Base-by-base conservation (phyloP, 2,888 invertebrate genomes). In the Drosophila lacicola region DNA sequence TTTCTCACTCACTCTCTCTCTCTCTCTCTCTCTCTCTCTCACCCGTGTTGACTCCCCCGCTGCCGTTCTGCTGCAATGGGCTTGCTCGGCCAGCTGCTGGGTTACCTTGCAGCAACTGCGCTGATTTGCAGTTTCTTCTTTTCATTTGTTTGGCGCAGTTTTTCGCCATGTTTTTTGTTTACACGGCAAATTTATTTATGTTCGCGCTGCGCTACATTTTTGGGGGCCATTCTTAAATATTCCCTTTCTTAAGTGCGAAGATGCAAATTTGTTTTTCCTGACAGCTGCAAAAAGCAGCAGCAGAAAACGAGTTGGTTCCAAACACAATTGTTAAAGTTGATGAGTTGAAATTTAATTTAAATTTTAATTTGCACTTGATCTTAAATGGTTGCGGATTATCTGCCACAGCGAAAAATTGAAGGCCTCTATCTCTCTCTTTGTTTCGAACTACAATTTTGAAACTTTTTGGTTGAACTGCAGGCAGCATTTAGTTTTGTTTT, bases 111-210 rank as follows among this genome's bases (percentile, higher is more conserved):
- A 75, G 78, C 86, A 82, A 74, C 83, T 80, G 78, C 80, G 82
- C 82, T 83, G 84, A 88, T 85, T 86, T 80, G 81, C 81, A 78
- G 83, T 74, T 78, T 78, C 55, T 36, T 47, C 68, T 82, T 72
- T 66, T 72, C 56, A 71, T 76, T 82, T 81, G 71, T 74, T 63
- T 78, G 70, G 56, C 55, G 65, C 62, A 72, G 42, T 54, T 74
- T 79, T 80, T 73, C 56, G 41, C 67, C 63, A 55, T 67, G 49
- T 45, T 55, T 79, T 81, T 78, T 89, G 85, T 85, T 85, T 85
- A 82, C 82, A 77, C 70, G 75, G 85, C 85, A 85, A 89, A 85
- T 85, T 85, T 89, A 85, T 85, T 87, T 85, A 89, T 89, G 84
- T 85, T 84, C 76, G 73, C 87, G 68, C 72, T 75, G 82, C 78